Percentiles rank a stretch among this genome's conserved stretches.
phyloP scores from a whole-genome alignment of 1,140 invertebrate genomes.

The Lepidurus packardi region DNA sequence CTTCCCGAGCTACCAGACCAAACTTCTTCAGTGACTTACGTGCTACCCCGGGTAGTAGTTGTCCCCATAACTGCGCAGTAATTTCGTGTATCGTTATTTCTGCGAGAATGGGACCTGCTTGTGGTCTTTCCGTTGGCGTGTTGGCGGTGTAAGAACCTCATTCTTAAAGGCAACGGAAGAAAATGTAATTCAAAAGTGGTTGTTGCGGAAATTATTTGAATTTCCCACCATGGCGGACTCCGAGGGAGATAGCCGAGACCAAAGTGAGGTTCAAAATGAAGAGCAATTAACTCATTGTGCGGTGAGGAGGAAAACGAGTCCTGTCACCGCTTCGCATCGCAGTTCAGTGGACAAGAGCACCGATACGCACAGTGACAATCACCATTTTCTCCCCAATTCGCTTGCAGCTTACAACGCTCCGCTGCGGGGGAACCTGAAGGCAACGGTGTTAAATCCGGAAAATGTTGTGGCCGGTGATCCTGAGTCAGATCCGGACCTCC shows the following conservation, averaged over 20 bases:
- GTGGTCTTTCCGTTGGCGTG: not conserved
- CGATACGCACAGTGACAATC: not conserved
- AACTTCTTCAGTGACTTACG: constrained; percentile 5
- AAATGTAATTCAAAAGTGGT: too few species aligned
- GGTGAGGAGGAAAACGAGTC: constrained; percentile 9
- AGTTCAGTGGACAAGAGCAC: constrained; percentile 21
- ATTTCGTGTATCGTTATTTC: not conserved
- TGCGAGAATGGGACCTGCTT: not conserved
- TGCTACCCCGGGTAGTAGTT: constrained; percentile 12
- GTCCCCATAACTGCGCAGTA: not conserved
- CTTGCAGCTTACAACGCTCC: not conserved
- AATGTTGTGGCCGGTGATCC: not conserved
- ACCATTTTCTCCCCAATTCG: not conserved
- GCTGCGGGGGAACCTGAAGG: constrained; percentile 11
- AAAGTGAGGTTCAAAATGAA: not conserved
- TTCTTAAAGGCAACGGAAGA: too few species aligned
- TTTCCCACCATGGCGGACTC: constrained; percentile 3
- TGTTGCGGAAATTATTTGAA: not conserved
- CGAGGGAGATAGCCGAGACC: not conserved
- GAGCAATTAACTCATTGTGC: constrained; percentile 3
- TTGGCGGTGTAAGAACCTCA: not conserved
- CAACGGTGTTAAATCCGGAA: constrained; percentile 10
- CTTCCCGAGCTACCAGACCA: not conserved
- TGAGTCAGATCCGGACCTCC: constrained; percentile 20
- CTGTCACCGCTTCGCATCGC: not conserved